phyloP scores from a whole-genome alignment of 2,797 vertebrate species.

The Falco peregrinus region DNA sequence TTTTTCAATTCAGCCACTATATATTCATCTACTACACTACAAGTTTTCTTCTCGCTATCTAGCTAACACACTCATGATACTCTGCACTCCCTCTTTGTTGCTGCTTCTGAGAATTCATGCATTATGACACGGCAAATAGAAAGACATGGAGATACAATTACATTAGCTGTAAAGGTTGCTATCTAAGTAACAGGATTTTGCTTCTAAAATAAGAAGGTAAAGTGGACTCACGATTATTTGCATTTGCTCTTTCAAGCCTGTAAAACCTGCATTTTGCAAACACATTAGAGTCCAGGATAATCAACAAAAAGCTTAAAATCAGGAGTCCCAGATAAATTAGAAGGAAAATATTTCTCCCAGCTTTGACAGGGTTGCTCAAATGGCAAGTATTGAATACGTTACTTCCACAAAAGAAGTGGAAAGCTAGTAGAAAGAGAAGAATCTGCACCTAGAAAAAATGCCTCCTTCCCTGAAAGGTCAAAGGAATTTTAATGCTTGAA shows the following conservation, averaged over 20 bases:
- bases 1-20: background rate
- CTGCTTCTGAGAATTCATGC: background rate
- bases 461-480: background rate
- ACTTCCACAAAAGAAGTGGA: background rate
- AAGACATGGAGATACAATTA: background rate
- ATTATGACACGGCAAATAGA: background rate
- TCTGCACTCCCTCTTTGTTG: background rate
- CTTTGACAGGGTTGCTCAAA: background rate
- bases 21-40: background rate
- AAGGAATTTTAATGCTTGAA: background rate
- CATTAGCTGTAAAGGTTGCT: background rate
- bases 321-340: background rate
- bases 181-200: constrained; percentile 20
- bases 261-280: constrained; percentile 1
- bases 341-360: background rate
- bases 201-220: constrained; percentile 29
- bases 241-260: background rate
- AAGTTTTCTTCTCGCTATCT: background rate
- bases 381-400: background rate
- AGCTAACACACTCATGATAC: background rate
- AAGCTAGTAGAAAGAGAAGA: background rate
- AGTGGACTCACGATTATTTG: background rate
- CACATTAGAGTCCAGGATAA: background rate
- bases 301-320: background rate
- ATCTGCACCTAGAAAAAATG: background rate